A percentile compares a stretch with the other conserved stretches of the same genome.
Conservation (phyloP, 2,888 invertebrate genomes). For the Drosophila meridiana region DNA sequence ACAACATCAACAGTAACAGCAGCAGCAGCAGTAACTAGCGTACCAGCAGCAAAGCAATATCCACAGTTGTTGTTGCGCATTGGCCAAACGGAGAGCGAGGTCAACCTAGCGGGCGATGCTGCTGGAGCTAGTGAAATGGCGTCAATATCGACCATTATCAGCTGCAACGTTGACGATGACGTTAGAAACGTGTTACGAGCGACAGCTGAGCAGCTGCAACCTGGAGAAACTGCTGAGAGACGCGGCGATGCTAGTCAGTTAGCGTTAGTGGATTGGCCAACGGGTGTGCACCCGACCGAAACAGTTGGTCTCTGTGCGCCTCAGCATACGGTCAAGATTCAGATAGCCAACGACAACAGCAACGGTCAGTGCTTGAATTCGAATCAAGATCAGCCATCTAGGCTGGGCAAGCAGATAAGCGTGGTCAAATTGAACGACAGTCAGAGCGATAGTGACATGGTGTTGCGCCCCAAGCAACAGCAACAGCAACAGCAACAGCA, state of each 20-base stretch:
- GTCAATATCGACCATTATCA: conserved; percentile 55
- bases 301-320: conserved; percentile 67
- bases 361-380: conserved; percentile 38
- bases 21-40: conserved; percentile 14
- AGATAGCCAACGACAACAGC: conserved; percentile 73
- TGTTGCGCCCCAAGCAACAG: conserved; percentile 43
- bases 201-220: conserved; percentile 11
- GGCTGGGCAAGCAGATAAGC: conserved; percentile 64
- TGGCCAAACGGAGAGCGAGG: conserved; percentile 59
- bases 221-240: conserved; percentile 60
- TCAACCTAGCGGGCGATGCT: conserved; percentile 16
- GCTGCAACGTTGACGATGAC: conserved; percentile 64
- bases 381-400: conserved; percentile 36
- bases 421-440: conserved; percentile 69
- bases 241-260: conserved; percentile 60
- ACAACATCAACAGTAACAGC: conserved; percentile 11
- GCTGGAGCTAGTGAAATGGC: conserved; percentile 22
- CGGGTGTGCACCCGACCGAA: conserved; percentile 81
- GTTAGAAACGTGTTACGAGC: conserved; percentile 55
- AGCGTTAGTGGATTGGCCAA: conserved; percentile 74
- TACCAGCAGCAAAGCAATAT: conserved; percentile 54
- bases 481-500: conserved; percentile 13
- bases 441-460: conserved; percentile 56
- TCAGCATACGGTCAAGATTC: conserved; percentile 83
- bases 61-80: conserved; percentile 69